Base-by-base conservation (phyloP, 2,113 vertebrate genomes). In the Lepisosteus osseus region DNA sequence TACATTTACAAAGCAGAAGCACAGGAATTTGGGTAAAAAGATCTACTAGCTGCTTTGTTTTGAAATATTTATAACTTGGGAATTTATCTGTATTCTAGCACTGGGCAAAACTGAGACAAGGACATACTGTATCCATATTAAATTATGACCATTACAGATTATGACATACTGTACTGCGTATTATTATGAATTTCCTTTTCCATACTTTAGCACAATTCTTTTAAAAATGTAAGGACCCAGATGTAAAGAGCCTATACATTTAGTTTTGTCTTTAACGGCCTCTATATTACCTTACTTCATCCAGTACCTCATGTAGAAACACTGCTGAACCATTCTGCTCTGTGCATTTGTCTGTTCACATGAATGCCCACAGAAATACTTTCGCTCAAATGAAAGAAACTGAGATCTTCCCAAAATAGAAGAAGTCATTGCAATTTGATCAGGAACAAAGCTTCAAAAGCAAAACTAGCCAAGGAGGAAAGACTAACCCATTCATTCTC, bases 381-480 rank as follows among this genome's bases (percentile, higher is more conserved):
- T 41, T 67, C 42, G n/a, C n/a, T 65, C 42, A 14, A 67, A 13
- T 17, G 54, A 61, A 45, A 72, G 71, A 43, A 6, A 12, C 71
- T 9, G 6, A 56, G 15, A 6, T 67, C 14, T 61, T 65, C 61
- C 54, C 62, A 65, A 54, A 72, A 67, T 67, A 72, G 65, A 15
- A 2, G 15, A 15, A 2, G 15, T 14, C 15, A 40, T 66, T 67
- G 55, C 71, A 43, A 61, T 61, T 43, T 29, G 67, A 67, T 63
- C 54, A 4, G 0, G 6, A 15, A 55, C 29, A 12, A 11, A 29
- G n/a, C 64, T 67, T 67, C 42, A 67, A 61, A 59, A 67, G 14
- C 44, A 11, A 61, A 7, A 47, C 12, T 61, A 56, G 40, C 65
- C 56, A 42, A 54, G 29, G 29, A 29, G 29, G 29, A 29, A 29